Evolutionary conservation across 92 coral and sea anemone species (phyloP), one percentile per base, ranked within the genome.

Genomic region (Metridium senile): DNA sequence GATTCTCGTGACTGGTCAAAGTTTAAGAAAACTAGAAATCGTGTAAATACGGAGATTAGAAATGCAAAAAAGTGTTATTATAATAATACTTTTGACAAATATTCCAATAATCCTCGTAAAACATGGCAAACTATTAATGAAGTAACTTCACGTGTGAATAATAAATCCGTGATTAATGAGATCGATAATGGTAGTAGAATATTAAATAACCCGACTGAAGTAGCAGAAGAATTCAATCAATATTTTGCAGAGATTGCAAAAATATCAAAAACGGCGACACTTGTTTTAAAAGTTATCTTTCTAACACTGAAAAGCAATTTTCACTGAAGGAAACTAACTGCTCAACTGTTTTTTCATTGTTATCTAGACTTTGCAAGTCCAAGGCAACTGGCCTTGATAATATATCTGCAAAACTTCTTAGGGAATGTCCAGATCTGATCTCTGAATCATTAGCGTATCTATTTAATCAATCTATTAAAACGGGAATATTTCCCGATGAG

Each of bases 351-450:
- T 85, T 84, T 66, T 81, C 82, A 33, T 70, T 81, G 29, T 66
- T 85, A 47, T 84, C 85, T 58, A 88, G 79, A 80, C 75, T 88
- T 9, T 80, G 85, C 72, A 83, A 73, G 68, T 67, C 92, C 28
- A 88, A 88, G 74, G 89, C 93, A 30, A 85, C 74, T 39, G 82
- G 85, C 2, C 66, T 87, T 26, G 85, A 82, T 51, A 83, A 88
- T 58, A 78, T 83, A 26, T 78, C 86, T 1, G 82, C 81, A 30
- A 75, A 77, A 65, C 88, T 79, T 72, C 70, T 87, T 46, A 73
- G 81, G 1, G 84, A 83, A 53, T 87, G 88, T 45, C 76, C 91
- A 27, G 88, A 87, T 46, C 32, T 87, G 47, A 73, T 87, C 47
- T 69, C 84, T 22, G 62, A 52, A 45, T 63, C 85, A 8, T 74